Evolutionary conservation across 2,797 vertebrate species (phyloP), one percentile per base, ranked within the genome.

Genomic region (Emydoidea blandingii): DNA sequence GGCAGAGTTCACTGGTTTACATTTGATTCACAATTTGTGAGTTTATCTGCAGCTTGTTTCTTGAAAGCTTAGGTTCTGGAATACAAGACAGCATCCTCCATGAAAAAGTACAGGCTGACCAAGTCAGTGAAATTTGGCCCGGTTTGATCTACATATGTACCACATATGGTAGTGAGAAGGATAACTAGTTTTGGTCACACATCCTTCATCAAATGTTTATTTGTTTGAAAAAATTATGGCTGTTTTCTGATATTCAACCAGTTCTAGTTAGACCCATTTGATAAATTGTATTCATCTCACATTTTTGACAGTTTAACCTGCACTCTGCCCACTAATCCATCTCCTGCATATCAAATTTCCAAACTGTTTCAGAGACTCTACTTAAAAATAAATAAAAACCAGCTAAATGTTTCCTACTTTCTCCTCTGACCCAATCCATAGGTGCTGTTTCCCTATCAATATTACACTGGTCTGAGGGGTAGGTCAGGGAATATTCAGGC

Each of bases 351-450:
- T 93, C 87, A 90, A 87, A 31, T 74, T 94, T 87, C 25, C 56
- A 86, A 92, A 76, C 41, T 84, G 84, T 53, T 94, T 88, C 41
- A 76, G 59, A 76, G 62, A 83, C 83, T 83, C 85, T 81, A 57
- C 15, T 88, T 79, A 27, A 57, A 91, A 93, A 80, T 56, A 25
- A 56, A 56, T 27, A 76, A 4, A 84, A 37, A 84, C 72, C 87
- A 96, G 37, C 93, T 85, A 50, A 95, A 95, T 91, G 95, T 94
- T 90, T 88, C 89, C 79, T 85, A 78, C 12, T 94, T 95, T 83
- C 50, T 62, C 44, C 65, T 53, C 84, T 91, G 89, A 93, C 90
- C 57, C 78, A 95, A 72, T 50, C 86, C 91, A 87, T 94, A 92
- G 87, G 89, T 79, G 86, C 18, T 5, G 25, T 56, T 56, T 27